A percentile compares a stretch with the other conserved stretches of the same genome.
These are phyloP conservation scores for Galerucella nymphaeae DNA, from an alignment of 2,888 invertebrate genomes.

Conservation along the genomic window DNA sequence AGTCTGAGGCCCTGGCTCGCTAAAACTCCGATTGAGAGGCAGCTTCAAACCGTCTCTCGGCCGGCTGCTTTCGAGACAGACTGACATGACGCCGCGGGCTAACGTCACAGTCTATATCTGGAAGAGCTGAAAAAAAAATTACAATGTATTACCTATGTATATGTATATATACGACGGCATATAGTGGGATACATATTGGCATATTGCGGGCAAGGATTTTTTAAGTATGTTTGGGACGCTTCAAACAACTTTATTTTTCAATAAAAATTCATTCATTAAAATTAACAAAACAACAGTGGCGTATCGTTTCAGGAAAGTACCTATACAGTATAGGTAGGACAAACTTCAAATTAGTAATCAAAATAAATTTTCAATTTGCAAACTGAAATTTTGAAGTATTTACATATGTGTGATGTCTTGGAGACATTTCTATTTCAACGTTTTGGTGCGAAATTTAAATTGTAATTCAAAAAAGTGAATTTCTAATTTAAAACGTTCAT, in stretches of 20 bases:
- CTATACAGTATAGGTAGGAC: too few relatives aligned
- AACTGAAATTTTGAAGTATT: too few relatives aligned
- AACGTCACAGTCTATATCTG: slow-evolving; percentile 64
- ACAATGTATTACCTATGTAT: slow-evolving; percentile 16
- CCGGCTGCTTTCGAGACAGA: slow-evolving; percentile 67
- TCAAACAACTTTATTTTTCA: not conserved
- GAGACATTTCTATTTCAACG: too few relatives aligned
- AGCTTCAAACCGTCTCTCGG: slow-evolving; percentile 70
- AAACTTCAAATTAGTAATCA: too few relatives aligned
- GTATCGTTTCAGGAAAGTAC: not conserved
- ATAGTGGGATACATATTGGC: slow-evolving; percentile 27
- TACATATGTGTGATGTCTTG: too few relatives aligned
- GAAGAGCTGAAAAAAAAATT: slow-evolving; percentile 60
- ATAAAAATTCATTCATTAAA: not conserved
- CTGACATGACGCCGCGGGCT: slow-evolving; percentile 64
- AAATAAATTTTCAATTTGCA: too few relatives aligned
- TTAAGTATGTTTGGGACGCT: not conserved
- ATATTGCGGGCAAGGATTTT: slow-evolving; percentile 18
- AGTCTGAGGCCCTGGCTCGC: slow-evolving; percentile 68
- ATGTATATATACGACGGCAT: slow-evolving; percentile 16
- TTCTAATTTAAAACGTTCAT: too few relatives aligned
- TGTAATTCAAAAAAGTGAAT: too few relatives aligned
- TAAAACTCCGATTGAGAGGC: slow-evolving; percentile 69
- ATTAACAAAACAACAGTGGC: not conserved
- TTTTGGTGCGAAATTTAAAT: too few relatives aligned